phyloP scores from a whole-genome alignment of 1,140 invertebrate species.

The Scaptomyza pallida region DNA sequence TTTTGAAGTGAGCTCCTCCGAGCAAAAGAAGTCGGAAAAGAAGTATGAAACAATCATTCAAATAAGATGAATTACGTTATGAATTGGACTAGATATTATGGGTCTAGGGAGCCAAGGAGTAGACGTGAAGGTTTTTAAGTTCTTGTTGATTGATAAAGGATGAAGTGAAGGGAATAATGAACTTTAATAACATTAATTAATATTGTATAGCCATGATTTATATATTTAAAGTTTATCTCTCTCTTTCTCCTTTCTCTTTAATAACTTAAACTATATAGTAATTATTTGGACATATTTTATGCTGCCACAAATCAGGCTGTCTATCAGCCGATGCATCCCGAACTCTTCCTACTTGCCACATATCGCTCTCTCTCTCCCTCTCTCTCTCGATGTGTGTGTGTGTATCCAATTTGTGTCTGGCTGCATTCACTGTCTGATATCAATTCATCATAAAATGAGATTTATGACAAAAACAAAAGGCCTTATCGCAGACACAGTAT shows the following conservation, averaged over 20 bases:
- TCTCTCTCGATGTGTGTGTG: constrained; percentile 16
- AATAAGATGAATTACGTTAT: constrained; percentile 8
- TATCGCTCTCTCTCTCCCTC: not conserved
- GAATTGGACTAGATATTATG: not conserved
- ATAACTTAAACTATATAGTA: constrained; percentile 30
- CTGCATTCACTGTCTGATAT: constrained; percentile 48
- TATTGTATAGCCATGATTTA: not conserved
- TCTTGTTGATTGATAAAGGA: no score
- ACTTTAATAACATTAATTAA: no score
- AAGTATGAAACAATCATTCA: constrained; percentile 20
- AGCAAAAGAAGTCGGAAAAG: constrained; percentile 16
- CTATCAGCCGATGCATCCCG: constrained; percentile 19
- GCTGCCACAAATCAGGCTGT: constrained; percentile 55
- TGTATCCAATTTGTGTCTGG: constrained; percentile 52
- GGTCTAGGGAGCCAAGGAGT: no score
- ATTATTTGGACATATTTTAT: constrained; percentile 52
- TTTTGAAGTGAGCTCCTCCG: constrained; percentile 15
- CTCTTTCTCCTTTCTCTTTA: not conserved
- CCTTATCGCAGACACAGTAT: constrained; percentile 84
- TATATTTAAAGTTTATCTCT: not conserved
- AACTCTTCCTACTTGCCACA: not conserved
- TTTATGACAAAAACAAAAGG: constrained; percentile 84
- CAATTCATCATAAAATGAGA: constrained; percentile 84
- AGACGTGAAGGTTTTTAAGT: no score
- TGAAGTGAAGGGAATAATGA: no score